A percentile compares a stretch with the other conserved stretches of the same genome.
These are phyloP conservation scores for Phalacrocorax aristotelis DNA, from an alignment of 2,113 vertebrate species.

Conservation along the genomic window DNA sequence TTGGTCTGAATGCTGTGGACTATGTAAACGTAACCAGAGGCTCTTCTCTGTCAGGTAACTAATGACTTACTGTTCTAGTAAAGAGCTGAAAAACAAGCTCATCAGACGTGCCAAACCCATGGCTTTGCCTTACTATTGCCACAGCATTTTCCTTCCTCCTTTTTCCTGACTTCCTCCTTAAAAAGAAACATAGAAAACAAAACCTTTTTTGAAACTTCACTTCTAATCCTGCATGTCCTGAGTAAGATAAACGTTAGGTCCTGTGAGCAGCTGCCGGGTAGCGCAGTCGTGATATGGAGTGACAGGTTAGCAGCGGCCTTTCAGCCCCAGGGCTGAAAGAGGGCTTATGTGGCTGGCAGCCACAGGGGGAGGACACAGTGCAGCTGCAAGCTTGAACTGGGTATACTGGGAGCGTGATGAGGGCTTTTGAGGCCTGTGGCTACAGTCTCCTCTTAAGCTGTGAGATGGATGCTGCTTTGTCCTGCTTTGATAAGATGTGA, in stretches of 20 bases:
- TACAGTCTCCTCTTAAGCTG: background rate
- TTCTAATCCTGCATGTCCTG: background rate
- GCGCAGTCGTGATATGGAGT: fast-evolving
- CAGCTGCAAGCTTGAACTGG: background rate
- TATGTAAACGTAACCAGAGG: background rate
- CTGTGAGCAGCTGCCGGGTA: fast-evolving
- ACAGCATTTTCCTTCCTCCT: background rate
- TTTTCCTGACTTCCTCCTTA: background rate
- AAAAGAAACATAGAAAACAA: background rate
- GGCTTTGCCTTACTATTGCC: background rate
- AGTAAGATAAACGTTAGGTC: background rate
- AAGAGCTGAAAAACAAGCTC: background rate
- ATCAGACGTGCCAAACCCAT: background rate
- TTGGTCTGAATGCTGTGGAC: background rate
- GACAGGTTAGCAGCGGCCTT: background rate
- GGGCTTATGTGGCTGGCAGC: background rate
- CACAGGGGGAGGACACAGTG: background rate
- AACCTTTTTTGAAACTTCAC: background rate
- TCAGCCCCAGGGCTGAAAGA: no score
- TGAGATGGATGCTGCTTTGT: background rate
- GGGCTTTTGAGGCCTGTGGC: background rate
- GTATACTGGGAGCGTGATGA: background rate
- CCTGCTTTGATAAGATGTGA: background rate
- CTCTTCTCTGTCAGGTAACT: background rate
- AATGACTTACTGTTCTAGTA: background rate